Conservation (phyloP, 2,797 vertebrate species). For the Sebastes trivittatus region DNA sequence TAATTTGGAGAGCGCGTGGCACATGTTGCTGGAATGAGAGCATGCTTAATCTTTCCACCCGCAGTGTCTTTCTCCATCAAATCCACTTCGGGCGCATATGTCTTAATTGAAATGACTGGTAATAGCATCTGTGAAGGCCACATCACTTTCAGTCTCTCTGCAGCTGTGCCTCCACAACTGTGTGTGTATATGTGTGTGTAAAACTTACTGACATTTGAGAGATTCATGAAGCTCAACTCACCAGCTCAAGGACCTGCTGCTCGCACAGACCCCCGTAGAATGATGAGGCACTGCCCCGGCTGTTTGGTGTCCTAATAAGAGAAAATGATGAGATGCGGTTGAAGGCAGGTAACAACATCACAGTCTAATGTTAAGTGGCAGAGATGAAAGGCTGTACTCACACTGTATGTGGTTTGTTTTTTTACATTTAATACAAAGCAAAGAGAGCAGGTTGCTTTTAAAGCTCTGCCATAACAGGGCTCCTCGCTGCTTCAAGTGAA, state of each 20-base stretch:
- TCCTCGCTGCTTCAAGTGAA: conserved; percentile 23
- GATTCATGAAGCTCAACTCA: conserved; percentile 68
- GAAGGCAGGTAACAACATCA: conserved; percentile 47
- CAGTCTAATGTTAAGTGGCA: conserved; percentile 24
- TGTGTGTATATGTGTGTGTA: conserved; percentile 15
- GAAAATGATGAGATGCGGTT: conserved; percentile 48
- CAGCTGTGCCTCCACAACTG: conserved; percentile 63
- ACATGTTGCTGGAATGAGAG: conserved; percentile 71
- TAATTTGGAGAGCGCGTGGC: conserved; percentile 70
- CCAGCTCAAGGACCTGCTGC: conserved; percentile 60
- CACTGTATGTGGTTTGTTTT: conserved; percentile 21
- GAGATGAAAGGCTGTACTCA: conserved; percentile 47
- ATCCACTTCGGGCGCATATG: conserved; percentile 57
- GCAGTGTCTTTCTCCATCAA: conserved; percentile 70
- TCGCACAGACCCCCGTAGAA: conserved; percentile 47
- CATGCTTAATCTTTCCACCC: conserved; percentile 73
- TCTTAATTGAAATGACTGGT: conserved; percentile 78
- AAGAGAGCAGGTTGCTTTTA: conserved; percentile 15
- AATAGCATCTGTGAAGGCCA: conserved; percentile 75
- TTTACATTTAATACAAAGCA: conserved; percentile 37
- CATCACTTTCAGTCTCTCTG: conserved; percentile 61
- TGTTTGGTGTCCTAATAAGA: conserved; percentile 55
- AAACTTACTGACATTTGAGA: conserved; percentile 64
- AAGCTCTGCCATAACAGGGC: conserved; percentile 14
- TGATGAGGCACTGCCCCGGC: conserved; percentile 52